These are phyloP conservation scores for Idaea dimidiata DNA, from an alignment of 2,888 invertebrate species.

Conservation along the genomic window DNA sequence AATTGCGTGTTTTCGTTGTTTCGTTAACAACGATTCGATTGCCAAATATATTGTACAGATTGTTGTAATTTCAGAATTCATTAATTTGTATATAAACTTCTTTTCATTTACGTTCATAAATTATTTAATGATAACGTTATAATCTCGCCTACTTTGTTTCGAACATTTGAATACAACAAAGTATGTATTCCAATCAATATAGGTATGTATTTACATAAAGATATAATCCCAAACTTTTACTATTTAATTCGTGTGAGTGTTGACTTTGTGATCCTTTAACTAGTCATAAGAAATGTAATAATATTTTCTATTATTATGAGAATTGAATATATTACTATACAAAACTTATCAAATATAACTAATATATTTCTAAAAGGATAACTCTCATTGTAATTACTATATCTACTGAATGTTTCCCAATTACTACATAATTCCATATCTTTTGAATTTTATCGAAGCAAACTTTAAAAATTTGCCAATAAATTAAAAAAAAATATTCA, in stretches of 20 bases:
- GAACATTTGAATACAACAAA: constrained; percentile 11
- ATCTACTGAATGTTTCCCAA: constrained; percentile 58
- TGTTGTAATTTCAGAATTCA: constrained; percentile 6
- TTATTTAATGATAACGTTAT: neutral
- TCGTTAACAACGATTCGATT: constrained; percentile 14
- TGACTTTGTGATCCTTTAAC: constrained; percentile 69
- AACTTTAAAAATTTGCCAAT: constrained; percentile 41
- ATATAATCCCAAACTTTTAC: constrained; percentile 20
- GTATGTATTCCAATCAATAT: constrained; percentile 21
- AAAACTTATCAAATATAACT: constrained; percentile 57
- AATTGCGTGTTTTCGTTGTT: constrained; percentile 7
- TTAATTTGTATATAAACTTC: neutral
- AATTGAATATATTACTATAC: constrained; percentile 63
- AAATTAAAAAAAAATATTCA: constrained; percentile 33
- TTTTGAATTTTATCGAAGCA: constrained; percentile 58
- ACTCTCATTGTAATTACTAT: constrained; percentile 46
- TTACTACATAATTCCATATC: constrained; percentile 49
- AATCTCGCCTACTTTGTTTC: constrained; percentile 4
- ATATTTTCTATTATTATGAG: constrained; percentile 73
- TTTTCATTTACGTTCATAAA: neutral
- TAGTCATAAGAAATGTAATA: constrained; percentile 73
- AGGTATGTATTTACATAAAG: neutral
- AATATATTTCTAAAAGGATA: constrained; percentile 53
- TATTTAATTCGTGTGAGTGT: constrained; percentile 51
- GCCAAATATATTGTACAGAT: constrained; percentile 12